Evolutionary conservation across 1,140 invertebrate genomes (phyloP), one percentile per base, ranked within the genome.

Genomic region (Macrostomum lignano): DNA sequence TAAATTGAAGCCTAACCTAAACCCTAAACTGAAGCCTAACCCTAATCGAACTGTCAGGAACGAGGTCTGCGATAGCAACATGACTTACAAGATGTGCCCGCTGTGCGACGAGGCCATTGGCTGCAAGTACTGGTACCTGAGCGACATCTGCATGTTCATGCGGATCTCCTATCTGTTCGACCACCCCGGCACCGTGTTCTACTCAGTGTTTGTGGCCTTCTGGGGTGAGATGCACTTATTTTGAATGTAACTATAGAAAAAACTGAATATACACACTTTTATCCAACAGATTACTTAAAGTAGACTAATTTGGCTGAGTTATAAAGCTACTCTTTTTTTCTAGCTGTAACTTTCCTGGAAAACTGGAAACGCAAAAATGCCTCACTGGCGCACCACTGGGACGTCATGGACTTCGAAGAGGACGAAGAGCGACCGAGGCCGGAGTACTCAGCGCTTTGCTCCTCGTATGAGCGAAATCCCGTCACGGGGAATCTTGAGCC

Each of bases 171-270:
- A 73, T 46, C 49, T 74, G 4, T 71, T 74, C 39, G 72, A 75
- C 49, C 72, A 74, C 51, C 64, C 68, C 11, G 65, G 68, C 31
- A 74, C 71, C 0, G 67, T 73, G 13, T 64, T 70, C 36, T 74
- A 73, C 44, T 67, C 71, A n/a, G 52, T 73, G 14, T 70, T 73
- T 41, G 68, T 74, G 48, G 70, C 71, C 2, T 66, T 75, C 43
- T 74, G 72, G 72, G 63, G 65, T 68, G 48, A 56, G 22, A 14
- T n/a, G n/a, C n/a, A n/a, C n/a, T n/a, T n/a, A n/a, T n/a, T n/a
- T n/a, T n/a, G n/a, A n/a, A n/a, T n/a, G n/a, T n/a, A n/a, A n/a
- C n/a, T n/a, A n/a, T n/a, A n/a, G n/a, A n/a, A n/a, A n/a, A n/a
- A n/a, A n/a, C n/a, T n/a, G n/a, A n/a, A n/a, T n/a, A n/a, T n/a